A percentile compares a stretch with the other conserved stretches of the same genome.
These are phyloP conservation scores for Seriola aureovittata DNA, from an alignment of 2,113 vertebrate species.

Conservation along the genomic window DNA sequence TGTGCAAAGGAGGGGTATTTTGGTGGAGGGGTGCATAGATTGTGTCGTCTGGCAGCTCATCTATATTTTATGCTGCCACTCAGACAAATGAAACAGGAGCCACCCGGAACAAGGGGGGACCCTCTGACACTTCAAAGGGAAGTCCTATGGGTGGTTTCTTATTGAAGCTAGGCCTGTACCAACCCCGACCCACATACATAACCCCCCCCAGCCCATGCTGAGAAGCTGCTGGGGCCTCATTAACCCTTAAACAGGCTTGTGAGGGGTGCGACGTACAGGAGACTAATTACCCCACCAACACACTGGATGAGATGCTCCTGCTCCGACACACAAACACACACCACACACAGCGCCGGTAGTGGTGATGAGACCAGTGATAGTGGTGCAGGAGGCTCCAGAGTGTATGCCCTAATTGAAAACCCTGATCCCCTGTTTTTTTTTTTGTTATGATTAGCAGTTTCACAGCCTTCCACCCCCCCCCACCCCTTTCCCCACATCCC, in stretches of 20 bases:
- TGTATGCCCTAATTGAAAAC: constrained; percentile 94
- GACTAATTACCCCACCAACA: constrained; percentile 79
- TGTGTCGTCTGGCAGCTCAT: constrained; percentile 96
- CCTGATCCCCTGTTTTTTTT: constrained; percentile 85
- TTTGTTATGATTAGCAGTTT: constrained; percentile 88
- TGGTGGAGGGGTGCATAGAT: constrained; percentile 61
- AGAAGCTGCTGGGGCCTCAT: constrained; percentile 99
- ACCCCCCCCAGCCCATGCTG: constrained; percentile 81
- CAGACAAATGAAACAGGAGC: constrained; percentile 99
- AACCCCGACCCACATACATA: constrained; percentile 73
- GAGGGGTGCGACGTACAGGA: constrained; percentile 90
- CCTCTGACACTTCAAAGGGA: constrained; percentile 99
- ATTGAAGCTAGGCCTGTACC: constrained; percentile 95
- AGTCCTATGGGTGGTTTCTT: constrained; percentile 99
- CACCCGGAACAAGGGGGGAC: constrained; percentile 99
- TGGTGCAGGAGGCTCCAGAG: constrained; percentile 84
- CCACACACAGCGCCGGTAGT: constrained; percentile 37
- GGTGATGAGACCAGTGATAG: constrained; percentile 42
- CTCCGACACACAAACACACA: constrained; percentile 57
- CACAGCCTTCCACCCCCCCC: constrained; percentile 84
- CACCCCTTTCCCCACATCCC: neutral
- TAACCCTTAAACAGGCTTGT: constrained; percentile 99
- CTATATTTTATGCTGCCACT: constrained; percentile 99
- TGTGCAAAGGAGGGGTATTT: constrained; percentile 61
- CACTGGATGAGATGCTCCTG: constrained; percentile 43